A percentile compares a stretch with the other conserved stretches of the same genome.
These are phyloP conservation scores for Pelecanoides urinatrix DNA, from an alignment of 2,113 vertebrate genomes.

Conservation along the genomic window DNA sequence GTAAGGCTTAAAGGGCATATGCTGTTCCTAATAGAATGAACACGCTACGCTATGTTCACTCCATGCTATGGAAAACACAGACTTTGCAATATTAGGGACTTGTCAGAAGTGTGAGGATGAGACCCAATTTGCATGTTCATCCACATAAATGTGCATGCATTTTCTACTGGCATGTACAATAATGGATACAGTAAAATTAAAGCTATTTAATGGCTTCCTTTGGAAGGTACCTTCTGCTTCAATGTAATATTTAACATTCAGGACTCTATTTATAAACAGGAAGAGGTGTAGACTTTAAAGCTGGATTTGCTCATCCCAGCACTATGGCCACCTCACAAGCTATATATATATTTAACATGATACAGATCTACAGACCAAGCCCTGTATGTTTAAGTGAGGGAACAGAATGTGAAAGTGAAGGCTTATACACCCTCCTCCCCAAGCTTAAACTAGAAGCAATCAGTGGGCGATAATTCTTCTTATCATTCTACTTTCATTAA, in stretches of 20 bases:
- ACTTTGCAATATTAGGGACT: neutral
- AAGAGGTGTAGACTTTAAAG: constrained; percentile 74
- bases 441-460: constrained; percentile 68
- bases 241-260: constrained; percentile 67
- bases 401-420: constrained; percentile 31
- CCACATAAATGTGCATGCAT: neutral
- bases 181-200: neutral
- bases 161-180: neutral
- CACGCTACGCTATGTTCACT: too few species aligned
- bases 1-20: neutral
- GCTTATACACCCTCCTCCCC: constrained; percentile 37
- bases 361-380: constrained; percentile 48
- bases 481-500: constrained; percentile 63
- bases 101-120: neutral
- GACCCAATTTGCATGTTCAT: neutral
- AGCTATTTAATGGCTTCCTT: neutral
- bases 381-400: constrained; percentile 46
- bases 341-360: constrained; percentile 68
- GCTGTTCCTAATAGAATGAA: neutral
- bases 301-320: constrained; percentile 73
- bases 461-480: constrained; percentile 65
- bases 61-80: neutral
- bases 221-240: constrained; percentile 25
- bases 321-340: constrained; percentile 82
- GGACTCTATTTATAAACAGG: constrained; percentile 77